A percentile compares a stretch with the other conserved stretches of the same genome.
Evolutionary conservation across 2,888 invertebrate genomes (phyloP).

Genomic region (Boloria selene): DNA sequence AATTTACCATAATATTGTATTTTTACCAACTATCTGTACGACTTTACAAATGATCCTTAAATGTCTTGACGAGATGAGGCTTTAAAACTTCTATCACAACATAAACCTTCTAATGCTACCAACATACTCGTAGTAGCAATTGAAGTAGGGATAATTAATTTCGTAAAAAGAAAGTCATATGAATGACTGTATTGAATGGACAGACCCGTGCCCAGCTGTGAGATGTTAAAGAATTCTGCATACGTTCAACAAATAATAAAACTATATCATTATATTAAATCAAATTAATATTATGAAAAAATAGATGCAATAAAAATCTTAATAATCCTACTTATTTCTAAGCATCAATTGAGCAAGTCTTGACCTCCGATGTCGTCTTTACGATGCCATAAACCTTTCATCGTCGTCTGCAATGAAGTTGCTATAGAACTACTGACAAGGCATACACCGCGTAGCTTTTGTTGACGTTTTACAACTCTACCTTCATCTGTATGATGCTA

Average conservation of each 20-base stretch:
- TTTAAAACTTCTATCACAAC: background rate
- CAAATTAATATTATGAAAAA: too few relatives aligned
- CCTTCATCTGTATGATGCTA: background rate
- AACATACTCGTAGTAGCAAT: too few relatives aligned
- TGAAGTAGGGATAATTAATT: too few relatives aligned
- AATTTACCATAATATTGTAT: too few relatives aligned
- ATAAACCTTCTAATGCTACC: background rate
- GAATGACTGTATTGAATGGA: too few relatives aligned
- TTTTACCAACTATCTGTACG: background rate
- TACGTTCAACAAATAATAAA: too few relatives aligned
- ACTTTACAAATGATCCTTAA: background rate
- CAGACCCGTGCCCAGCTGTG: too few relatives aligned
- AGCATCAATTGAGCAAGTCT: slow-evolving; percentile 43
- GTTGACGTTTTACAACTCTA: slow-evolving; percentile 9
- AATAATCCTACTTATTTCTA: background rate
- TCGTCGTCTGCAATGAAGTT: slow-evolving; percentile 53
- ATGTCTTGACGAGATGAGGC: background rate
- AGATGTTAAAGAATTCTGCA: too few relatives aligned
- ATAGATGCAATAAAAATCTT: too few relatives aligned
- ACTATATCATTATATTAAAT: too few relatives aligned
- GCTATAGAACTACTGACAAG: slow-evolving; percentile 59
- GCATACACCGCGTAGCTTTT: slow-evolving; percentile 21
- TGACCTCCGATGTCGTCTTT: slow-evolving; percentile 58
- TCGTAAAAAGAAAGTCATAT: too few relatives aligned
- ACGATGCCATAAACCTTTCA: slow-evolving; percentile 66